A percentile compares a stretch with the other conserved stretches of the same genome.
phyloP scores from a whole-genome alignment of 2,113 vertebrate species.

The Piprites chloris region DNA sequence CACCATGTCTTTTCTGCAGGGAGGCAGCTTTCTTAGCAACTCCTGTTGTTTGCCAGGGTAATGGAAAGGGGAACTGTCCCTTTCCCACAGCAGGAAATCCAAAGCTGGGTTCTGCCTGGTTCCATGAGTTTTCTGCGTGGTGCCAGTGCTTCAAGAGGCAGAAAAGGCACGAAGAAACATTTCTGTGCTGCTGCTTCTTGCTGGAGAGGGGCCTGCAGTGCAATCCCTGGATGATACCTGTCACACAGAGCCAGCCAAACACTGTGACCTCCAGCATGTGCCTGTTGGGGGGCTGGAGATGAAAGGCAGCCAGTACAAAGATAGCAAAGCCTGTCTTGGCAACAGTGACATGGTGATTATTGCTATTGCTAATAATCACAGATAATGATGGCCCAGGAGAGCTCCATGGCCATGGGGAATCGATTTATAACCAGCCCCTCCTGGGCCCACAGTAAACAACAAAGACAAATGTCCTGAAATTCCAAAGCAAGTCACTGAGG shows the following conservation, averaged over 20 bases:
- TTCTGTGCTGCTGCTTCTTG: background rate
- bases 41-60: background rate
- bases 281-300: background rate
- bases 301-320: background rate
- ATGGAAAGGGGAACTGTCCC: background rate
- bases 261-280: background rate
- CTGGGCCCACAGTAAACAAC: background rate
- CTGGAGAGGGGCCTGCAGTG: background rate
- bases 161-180: background rate
- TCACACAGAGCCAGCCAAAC: background rate
- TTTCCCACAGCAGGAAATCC: background rate
- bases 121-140: rapidly evolving
- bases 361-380: background rate
- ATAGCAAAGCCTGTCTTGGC: background rate
- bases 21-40: background rate
- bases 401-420: background rate
- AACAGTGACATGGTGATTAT: background rate
- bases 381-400: background rate
- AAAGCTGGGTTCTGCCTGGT: background rate
- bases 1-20: background rate
- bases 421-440: background rate
- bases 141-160: background rate
- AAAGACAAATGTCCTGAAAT: background rate
- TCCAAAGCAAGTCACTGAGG: rapidly evolving
- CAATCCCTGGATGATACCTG: background rate